These are phyloP conservation scores for Chondrosia reniformis DNA, from an alignment of 37 sponge, comb jelly and placozoan genomes.

Conservation along the genomic window DNA sequence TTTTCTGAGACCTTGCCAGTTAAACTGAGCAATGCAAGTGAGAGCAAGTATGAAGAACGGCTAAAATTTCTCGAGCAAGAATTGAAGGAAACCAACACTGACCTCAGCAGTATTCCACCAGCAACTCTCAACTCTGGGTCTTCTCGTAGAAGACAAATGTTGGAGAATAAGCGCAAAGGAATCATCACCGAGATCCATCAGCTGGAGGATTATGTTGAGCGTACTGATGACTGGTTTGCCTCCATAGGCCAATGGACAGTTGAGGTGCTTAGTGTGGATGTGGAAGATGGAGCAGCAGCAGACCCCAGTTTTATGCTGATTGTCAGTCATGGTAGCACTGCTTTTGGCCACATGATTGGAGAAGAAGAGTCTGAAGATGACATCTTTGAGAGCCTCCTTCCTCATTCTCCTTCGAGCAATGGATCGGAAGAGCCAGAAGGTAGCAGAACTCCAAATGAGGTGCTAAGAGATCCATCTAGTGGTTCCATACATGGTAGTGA, in stretches of 20 bases:
- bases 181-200: constrained; percentile 55
- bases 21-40: constrained; percentile 13
- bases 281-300: constrained; percentile 21
- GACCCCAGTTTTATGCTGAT: constrained; percentile 57
- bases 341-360: background rate
- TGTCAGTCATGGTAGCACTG: constrained; percentile 32
- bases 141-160: constrained; percentile 23
- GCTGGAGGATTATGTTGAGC: constrained; percentile 66
- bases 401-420: background rate
- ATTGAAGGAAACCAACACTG: constrained; percentile 31
- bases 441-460: background rate
- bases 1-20: background rate
- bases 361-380: background rate
- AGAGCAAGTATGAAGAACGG: constrained; percentile 33
- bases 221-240: constrained; percentile 70
- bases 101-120: constrained; percentile 25
- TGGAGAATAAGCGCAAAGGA: constrained; percentile 27
- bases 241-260: constrained; percentile 61
- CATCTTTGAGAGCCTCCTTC: background rate
- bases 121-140: background rate
- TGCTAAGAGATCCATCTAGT: background rate
- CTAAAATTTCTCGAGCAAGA: constrained; percentile 33
- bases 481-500: background rate
- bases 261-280: constrained; percentile 39
- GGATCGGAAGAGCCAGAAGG: background rate